Evolutionary conservation across 2,888 invertebrate genomes (phyloP).

Genomic region (Caenorhabditis sp.): DNA sequence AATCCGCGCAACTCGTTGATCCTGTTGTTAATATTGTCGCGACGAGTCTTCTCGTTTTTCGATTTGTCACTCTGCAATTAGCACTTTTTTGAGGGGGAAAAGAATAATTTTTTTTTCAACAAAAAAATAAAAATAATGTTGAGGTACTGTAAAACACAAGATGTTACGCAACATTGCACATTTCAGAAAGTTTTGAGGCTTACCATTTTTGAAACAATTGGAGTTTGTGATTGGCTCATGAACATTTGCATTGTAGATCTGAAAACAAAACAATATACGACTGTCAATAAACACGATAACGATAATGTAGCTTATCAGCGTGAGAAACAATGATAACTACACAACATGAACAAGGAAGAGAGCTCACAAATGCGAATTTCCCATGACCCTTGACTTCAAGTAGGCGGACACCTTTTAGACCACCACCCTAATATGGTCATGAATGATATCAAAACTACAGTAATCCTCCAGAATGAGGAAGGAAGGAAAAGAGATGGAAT

Average conservation of each 20-base stretch:
- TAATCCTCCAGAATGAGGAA: neutral
- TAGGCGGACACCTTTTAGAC: neutral
- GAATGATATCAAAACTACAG: neutral
- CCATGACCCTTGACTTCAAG: constrained; percentile 1
- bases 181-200: too few species aligned
- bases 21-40: constrained; percentile 36
- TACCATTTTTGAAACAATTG: neutral
- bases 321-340: neutral
- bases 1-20: constrained; percentile 34
- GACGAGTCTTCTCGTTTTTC: constrained; percentile 31
- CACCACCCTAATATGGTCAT: neutral
- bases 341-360: neutral
- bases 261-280: neutral
- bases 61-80: constrained; percentile 18
- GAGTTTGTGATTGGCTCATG: neutral
- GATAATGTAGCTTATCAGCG: neutral
- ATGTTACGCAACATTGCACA: too few species aligned
- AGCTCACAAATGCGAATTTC: neutral
- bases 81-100: neutral
- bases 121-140: neutral
- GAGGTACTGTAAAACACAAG: too few species aligned
- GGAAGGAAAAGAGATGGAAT: neutral
- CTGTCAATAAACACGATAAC: neutral
- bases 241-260: neutral
- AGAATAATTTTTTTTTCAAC: neutral